Base-by-base conservation (phyloP, 2,888 invertebrate genomes). In the Scotopteryx bipunctaria region DNA sequence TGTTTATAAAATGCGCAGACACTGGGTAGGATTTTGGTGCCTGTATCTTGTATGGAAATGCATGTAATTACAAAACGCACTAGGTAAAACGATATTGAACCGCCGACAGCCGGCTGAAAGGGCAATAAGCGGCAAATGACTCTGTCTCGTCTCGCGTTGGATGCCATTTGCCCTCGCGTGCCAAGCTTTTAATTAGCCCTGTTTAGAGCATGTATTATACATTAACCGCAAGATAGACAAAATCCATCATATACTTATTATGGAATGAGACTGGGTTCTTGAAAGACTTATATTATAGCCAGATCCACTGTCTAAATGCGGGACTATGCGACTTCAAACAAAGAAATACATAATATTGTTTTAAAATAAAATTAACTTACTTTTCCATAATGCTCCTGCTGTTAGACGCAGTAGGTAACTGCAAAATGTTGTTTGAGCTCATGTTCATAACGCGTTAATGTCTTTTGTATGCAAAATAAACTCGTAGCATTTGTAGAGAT, bases 111-210 rank as follows among this genome's bases (percentile, higher is more conserved):
- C 53, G 62, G 52, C 60, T 70, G 67, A 69, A 73, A 71, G 64
- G 64, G 70, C 67, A 66, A 68, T 66, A 67, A 69, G 65, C 59
- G 59, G 59, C 63, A 66, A 68, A 67, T 61, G 64, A 57, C 56
- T 64, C 59, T 47, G 61, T 56, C 54, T 49, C 56, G 44, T 63
- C 59, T 59, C 64, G 49, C 42, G 38, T 55, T 54, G 47, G 55
- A 53, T 57, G 53, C 47, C 47, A 41, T 27, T 64, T 63, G 57
- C 57, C 59, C 61, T 61, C 59, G 66, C 63, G 67, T 67, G 71
- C 67, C 67, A 61, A 62, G 61, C 63, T 78, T 78, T 78, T 83
- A 83, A 84, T 85, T 84, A 84, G 76, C 74, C 70, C 62, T 64
- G 61, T 64, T 35, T 21, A 29, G 14, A 14, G 37, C 19, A 31